phyloP scores from a whole-genome alignment of 2,113 vertebrate genomes.

The Bubo bubo region DNA sequence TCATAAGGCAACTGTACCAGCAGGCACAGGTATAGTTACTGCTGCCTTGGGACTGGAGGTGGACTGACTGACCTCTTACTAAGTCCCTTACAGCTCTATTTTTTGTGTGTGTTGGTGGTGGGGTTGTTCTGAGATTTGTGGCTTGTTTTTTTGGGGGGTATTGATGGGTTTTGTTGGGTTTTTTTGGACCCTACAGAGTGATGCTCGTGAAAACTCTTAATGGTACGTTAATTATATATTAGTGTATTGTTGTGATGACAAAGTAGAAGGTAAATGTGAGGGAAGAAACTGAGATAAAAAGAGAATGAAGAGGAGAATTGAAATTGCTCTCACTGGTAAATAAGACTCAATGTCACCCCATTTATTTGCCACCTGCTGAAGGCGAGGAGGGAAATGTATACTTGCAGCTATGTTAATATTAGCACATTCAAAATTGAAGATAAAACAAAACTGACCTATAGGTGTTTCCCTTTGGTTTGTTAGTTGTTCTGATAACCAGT shows the following conservation, averaged over 20 bases:
- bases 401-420: neutral
- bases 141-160: neutral
- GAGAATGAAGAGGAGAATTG: neutral
- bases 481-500: neutral
- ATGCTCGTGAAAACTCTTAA: neutral
- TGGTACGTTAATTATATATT: neutral
- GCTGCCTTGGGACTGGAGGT: neutral
- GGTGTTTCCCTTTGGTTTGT: neutral
- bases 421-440: neutral
- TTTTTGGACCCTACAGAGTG: neutral
- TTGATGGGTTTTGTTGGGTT: neutral
- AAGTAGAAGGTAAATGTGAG: neutral
- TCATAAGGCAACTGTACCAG: neutral
- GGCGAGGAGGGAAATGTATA: neutral
- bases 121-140: neutral
- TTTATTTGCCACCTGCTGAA: neutral
- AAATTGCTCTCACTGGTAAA: neutral
- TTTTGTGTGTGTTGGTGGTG: neutral
- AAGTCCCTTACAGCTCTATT: neutral
- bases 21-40: too few relatives aligned
- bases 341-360: neutral
- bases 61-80: neutral
- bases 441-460: neutral
- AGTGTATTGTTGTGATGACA: neutral
- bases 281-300: neutral